Base-by-base conservation (phyloP, 2,113 vertebrate species). In the Entomyzon cyanotis region DNA sequence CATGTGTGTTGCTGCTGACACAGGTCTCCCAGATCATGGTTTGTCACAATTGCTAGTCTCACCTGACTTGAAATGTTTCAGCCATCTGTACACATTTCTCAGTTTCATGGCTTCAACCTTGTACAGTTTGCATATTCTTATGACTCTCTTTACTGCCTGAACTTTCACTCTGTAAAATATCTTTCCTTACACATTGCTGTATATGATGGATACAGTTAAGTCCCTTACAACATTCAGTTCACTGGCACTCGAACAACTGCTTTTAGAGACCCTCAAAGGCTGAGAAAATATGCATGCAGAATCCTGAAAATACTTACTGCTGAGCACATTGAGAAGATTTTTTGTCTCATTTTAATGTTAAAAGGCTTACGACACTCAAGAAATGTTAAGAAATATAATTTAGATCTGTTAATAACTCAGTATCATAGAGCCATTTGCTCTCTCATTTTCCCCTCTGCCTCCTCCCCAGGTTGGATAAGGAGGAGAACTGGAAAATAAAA, bases 1-100 rank as follows among this genome's bases (percentile, higher is more conserved):
- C 93, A 75, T 39, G 55, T 91, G 80, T 95, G 88, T 33, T 93
- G 94, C 41, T 96, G 91, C 94, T 97, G 96, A 97, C 93, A 97
- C 87, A 96, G 91, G 94, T 95, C 86, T 96, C 91, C n/a, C 73
- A 74, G 87, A 97, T 73, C 94, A 94, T 76, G 78, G 91, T 92
- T 97, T 95, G 95, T 97, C 93, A 91, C 91, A 97, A 92, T 95
- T 91, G 93, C 47, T 94, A 86, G 95, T 96, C 96, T 94, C 95
- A 97, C 94, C 94, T 97, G 94, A 94, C 85, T 93, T 93, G 65
- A 94, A 95, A 91, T 85, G 50, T 89, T 96, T 91, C 93, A 96
- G 68, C 94, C 93, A 97, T 96, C 91, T 97, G 96, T 91, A 94
- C 96, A 86, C 71, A 89, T 96, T 97, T 95, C 70, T 90, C 79